These are phyloP conservation scores for Valencia hispanica DNA, from an alignment of 2,797 vertebrate genomes.

Conservation along the genomic window DNA sequence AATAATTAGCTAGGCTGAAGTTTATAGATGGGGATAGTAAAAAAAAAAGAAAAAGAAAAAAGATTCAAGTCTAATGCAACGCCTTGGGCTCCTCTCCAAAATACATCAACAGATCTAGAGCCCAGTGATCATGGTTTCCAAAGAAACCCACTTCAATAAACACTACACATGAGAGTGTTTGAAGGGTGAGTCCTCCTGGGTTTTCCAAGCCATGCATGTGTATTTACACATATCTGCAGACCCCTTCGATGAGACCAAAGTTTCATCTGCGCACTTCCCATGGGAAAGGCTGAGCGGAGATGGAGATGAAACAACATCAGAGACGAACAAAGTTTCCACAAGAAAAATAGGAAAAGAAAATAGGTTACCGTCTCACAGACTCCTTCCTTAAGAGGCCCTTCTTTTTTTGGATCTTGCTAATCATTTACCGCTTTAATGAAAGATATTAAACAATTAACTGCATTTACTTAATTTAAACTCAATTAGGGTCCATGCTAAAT, in stretches of 20 bases:
- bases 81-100: slow-evolving; percentile 45
- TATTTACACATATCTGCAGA: slow-evolving; percentile 74
- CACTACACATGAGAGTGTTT: slow-evolving; percentile 54
- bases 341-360: slow-evolving; percentile 29
- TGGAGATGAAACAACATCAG: slow-evolving; percentile 45
- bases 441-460: slow-evolving; percentile 14
- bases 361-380: slow-evolving; percentile 35
- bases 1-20: slow-evolving; percentile 25
- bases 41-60: slow-evolving; percentile 19
- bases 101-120: slow-evolving; percentile 31
- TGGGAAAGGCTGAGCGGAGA: slow-evolving; percentile 52
- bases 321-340: slow-evolving; percentile 36
- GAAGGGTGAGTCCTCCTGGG: slow-evolving; percentile 52
- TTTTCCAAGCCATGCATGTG: slow-evolving; percentile 33
- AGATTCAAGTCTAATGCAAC: slow-evolving; percentile 28
- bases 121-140: slow-evolving; percentile 61
- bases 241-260: slow-evolving; percentile 58
- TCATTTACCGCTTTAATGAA: slow-evolving; percentile 1
- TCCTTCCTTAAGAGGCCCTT: slow-evolving; percentile 4
- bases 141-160: slow-evolving; percentile 71
- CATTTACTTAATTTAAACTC: background rate
- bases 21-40: background rate
- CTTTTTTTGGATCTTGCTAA: background rate
- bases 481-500: background rate
- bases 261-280: slow-evolving; percentile 54